Base-by-base conservation (phyloP, 2,888 invertebrate species). In the Leuctra nigra region DNA sequence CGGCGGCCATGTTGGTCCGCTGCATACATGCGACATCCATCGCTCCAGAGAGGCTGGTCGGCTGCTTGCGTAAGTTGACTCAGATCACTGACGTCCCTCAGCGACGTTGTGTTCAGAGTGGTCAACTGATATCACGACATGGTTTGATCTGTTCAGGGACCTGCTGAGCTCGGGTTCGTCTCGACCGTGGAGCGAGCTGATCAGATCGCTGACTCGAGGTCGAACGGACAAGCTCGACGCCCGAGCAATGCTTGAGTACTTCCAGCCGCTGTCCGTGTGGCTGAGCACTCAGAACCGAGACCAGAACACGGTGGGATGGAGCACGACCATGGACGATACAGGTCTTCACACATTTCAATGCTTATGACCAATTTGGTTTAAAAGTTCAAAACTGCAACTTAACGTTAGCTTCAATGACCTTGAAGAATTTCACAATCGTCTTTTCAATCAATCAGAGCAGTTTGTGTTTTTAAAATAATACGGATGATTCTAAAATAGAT, bases 11-110 rank as follows among this genome's bases (percentile, higher is more conserved):
- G 68, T 71, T 0, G 86, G 84, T 0, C 86, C 87, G 13, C 73
- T 92, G 53, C 85, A 92, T 66, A 83, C 82, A 35, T 93, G 92
- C 66, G 90, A 91, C 68, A 77, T 92, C 25, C 89, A 91, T 68
- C 73, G 86, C 66, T 89, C 88, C 33, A 75, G 84, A 60, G 87
- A 86, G 62, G 91, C 91, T 4, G 92, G 92, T 2, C 74, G 86
- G 58, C 70, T 87, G 44, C 71, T 91, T 50, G 80, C 82, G 91
- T 90, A 70, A 69, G 74, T 69, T 55, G 4, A 44, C 20, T 38
- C 14, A 53, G 11, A 29, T 11, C 29, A 29, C 11, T 29, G 29
- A 29, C 29, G n/a, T n/a, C 7, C 11, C 29, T 29, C 29, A 29
- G 11, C 11, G 29, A 7, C 11, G 11, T 6, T 7, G 29, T 29